These are phyloP conservation scores for Tachuris rubrigastra DNA, from an alignment of 2,113 vertebrate species.

Conservation along the genomic window DNA sequence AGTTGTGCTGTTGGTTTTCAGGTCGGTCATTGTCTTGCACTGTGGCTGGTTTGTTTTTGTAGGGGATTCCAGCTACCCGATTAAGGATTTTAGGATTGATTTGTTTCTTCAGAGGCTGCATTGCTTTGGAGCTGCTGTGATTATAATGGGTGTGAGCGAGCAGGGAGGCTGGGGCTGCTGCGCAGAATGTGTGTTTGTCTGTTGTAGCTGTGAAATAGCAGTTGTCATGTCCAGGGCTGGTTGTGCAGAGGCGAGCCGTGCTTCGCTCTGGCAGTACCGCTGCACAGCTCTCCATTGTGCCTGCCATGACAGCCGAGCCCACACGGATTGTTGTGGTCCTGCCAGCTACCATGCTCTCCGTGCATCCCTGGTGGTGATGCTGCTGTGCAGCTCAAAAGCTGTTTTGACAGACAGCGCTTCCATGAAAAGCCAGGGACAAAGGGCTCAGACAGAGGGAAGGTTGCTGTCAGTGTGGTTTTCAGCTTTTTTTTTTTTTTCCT, in stretches of 20 bases:
- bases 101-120: neutral
- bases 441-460: neutral
- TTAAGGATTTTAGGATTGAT: neutral
- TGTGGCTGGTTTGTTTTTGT: neutral
- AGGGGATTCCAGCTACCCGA: neutral
- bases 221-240: neutral
- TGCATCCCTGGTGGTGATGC: slow-evolving; percentile 22
- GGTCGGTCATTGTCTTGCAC: accelerated
- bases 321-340: slow-evolving; percentile 11
- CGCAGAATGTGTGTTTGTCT: neutral
- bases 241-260: neutral
- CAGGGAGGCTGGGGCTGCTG: neutral
- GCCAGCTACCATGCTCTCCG: neutral
- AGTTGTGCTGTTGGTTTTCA: neutral
- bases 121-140: neutral
- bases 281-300: slow-evolving; percentile 17
- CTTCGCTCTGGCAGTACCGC: neutral
- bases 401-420: slow-evolving; percentile 7
- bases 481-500: neutral
- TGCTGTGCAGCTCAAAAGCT: slow-evolving; percentile 39
- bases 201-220: neutral
- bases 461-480: neutral
- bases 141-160: neutral
- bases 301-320: slow-evolving; percentile 36
- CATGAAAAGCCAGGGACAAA: slow-evolving; percentile 46